These are phyloP conservation scores for Scleropages formosus DNA, from an alignment of 2,797 vertebrate species.

Conservation along the genomic window DNA sequence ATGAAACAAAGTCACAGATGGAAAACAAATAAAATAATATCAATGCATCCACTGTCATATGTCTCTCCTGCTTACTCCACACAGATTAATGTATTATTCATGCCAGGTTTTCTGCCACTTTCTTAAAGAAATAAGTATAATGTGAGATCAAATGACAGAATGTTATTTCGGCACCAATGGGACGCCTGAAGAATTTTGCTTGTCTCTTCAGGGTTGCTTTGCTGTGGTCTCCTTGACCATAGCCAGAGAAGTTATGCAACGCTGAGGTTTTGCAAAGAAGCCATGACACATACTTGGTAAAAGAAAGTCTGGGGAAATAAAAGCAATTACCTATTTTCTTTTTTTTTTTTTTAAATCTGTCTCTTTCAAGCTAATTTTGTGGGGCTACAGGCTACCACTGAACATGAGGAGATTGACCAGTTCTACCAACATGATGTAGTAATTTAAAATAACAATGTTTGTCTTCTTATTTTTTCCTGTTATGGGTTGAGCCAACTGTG, in stretches of 20 bases:
- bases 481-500: background rate
- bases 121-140: background rate
- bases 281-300: slow-evolving; percentile 12
- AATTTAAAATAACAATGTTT: background rate
- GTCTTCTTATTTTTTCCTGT: background rate
- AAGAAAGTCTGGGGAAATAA: background rate
- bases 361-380: slow-evolving; percentile 2
- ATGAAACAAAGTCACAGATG: slow-evolving; percentile 44
- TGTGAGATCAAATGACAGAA: background rate
- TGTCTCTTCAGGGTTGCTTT: slow-evolving; percentile 30
- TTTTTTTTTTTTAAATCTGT: background rate
- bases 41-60: slow-evolving; percentile 14
- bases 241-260: slow-evolving; percentile 10
- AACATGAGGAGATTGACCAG: background rate
- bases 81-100: slow-evolving; percentile 14
- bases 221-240: slow-evolving; percentile 23
- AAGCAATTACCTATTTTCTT: background rate
- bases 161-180: slow-evolving; percentile 20
- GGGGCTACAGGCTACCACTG: background rate
- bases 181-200: slow-evolving; percentile 25
- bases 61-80: slow-evolving; percentile 4
- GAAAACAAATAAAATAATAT: slow-evolving; percentile 11
- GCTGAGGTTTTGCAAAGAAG: slow-evolving; percentile 16
- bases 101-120: background rate
- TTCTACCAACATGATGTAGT: background rate